phyloP scores from a whole-genome alignment of 1,140 invertebrate genomes.

The Macrosteles quadrilineatus region DNA sequence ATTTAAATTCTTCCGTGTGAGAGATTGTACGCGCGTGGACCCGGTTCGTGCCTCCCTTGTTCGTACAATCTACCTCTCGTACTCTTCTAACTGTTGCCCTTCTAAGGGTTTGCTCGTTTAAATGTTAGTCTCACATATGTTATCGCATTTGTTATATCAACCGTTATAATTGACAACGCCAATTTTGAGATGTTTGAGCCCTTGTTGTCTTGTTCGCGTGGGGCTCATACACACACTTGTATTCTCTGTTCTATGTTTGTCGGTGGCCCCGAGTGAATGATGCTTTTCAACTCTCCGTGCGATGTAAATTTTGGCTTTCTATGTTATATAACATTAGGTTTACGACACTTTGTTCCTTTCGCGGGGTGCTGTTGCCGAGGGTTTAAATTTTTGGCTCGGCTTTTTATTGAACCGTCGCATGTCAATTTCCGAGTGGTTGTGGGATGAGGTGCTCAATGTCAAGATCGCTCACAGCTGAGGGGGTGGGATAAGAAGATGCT shows the following conservation, averaged over 20 bases:
- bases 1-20: neutral
- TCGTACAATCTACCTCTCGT: constrained; percentile 12
- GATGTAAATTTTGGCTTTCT: constrained; percentile 15
- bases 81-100: constrained; percentile 4
- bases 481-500: constrained; percentile 6
- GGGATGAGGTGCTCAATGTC: constrained; percentile 25
- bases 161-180: constrained; percentile 11
- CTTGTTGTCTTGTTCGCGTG: neutral
- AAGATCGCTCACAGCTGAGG: neutral
- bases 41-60: constrained; percentile 1
- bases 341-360: constrained; percentile 4
- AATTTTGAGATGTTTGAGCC: constrained; percentile 12
- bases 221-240: neutral
- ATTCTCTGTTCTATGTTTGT: neutral
- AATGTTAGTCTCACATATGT: constrained; percentile 14
- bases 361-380: neutral
- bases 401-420: neutral
- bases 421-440: constrained; percentile 18
- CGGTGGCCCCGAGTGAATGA: constrained; percentile 13
- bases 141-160: constrained; percentile 12
- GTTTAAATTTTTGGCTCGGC: constrained; percentile 1
- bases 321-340: constrained; percentile 22
- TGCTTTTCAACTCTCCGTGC: neutral
- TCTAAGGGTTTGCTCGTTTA: constrained; percentile 1
- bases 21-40: constrained; percentile 1